Evolutionary conservation across 2,113 vertebrate species (phyloP), one percentile per base, ranked within the genome.

Genomic region (Petromus typicus): DNA sequence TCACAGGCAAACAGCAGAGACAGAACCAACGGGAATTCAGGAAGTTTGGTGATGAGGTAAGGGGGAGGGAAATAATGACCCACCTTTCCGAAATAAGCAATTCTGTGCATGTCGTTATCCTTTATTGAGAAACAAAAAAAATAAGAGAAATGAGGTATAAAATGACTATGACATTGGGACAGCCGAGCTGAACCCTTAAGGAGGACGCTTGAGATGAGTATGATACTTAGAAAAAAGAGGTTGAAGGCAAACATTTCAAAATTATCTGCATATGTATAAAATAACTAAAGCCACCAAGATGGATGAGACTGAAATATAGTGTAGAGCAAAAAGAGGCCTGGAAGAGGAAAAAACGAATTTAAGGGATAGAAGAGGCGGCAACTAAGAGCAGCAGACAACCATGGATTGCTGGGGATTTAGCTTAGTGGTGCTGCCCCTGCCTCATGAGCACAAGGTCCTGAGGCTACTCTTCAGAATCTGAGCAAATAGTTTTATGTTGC

Each of bases 211-310:
- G 27, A 93, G 30, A 88, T 37, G 40, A 81, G 20, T 54, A 8
- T 83, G 81, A 82, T 45, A 86, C 6, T 82, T 27, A 71, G 43
- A 43, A 86, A 89, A 6, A 86, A 51, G 48, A 20, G 56, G 5
- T 37, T 90, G 13, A 89, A 90, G 10, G 64, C 11, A 43, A 32
- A 80, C 30, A 95, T 87, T 90, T 78, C 75, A 78, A 78, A 94
- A 86, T 92, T 56, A 78, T 76, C n/a, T 48, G 11, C 18, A 71
- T 43, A n/a, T 20, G 78, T 75, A 75, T 14, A 75, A 75, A n/a
- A n/a, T 75, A 45, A 91, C 23, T 57, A 79, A 80, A 80, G 34
- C 18, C 48, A 85, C 59, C 18, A 67, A 54, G 16, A 89, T 63
- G 8, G 27, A 64, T 30, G 57, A 71, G 6, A 80, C 2, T 79